These are phyloP conservation scores for Columba janthina DNA, from an alignment of 2,113 vertebrate species.

Conservation along the genomic window DNA sequence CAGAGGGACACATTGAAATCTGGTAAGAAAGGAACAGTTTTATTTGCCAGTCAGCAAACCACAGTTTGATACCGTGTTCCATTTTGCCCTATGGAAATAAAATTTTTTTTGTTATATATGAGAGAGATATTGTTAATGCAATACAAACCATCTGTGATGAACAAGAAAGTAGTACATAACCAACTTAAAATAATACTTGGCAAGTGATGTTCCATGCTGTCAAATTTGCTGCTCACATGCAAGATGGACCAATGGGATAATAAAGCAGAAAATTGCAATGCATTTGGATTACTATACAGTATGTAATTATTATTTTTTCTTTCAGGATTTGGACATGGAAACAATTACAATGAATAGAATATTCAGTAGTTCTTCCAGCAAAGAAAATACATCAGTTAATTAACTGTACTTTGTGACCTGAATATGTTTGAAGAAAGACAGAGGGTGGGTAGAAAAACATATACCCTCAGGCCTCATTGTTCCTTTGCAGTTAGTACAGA, in stretches of 20 bases:
- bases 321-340: neutral
- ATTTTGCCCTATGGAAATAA: neutral
- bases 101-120: neutral
- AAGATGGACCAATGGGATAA: neutral
- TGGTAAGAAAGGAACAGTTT: neutral
- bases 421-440: conserved; percentile 5
- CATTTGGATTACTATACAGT: neutral
- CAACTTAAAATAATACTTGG: neutral
- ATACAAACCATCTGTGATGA: neutral
- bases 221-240: neutral
- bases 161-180: neutral
- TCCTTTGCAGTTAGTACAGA: neutral
- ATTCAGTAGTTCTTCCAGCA: conserved; percentile 30
- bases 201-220: neutral
- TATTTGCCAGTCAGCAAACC: neutral
- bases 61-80: neutral
- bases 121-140: neutral
- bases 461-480: neutral
- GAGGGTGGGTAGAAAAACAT: neutral
- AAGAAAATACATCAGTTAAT: conserved; percentile 39
- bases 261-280: neutral
- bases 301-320: neutral
- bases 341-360: conserved; percentile 12
- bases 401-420: conserved; percentile 35
- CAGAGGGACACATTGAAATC: neutral